Evolutionary conservation across 2,113 vertebrate species (phyloP).

Genomic region (Origma solitaria): DNA sequence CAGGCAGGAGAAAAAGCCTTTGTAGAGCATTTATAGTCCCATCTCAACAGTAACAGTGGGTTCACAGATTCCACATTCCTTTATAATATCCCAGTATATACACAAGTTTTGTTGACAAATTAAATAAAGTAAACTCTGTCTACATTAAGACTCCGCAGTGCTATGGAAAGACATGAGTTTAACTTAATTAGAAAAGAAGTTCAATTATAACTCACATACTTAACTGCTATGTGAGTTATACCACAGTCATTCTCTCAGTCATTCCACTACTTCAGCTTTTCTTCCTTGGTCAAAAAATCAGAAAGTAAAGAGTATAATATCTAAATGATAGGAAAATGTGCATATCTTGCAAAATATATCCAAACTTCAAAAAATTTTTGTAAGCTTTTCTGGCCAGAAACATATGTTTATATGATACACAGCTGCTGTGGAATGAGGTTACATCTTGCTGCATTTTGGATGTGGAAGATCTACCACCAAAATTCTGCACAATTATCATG

Average conservation of each 20-base stretch:
- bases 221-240: not conserved
- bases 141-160: conserved; percentile 33
- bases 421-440: not conserved
- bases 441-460: not conserved
- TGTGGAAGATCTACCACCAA: not conserved
- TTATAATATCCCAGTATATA: conserved; percentile 24
- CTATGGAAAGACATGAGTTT: not conserved
- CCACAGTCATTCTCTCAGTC: not conserved
- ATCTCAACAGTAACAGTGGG: not conserved
- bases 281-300: not conserved
- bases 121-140: conserved; percentile 45
- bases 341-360: not conserved
- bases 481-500: not conserved
- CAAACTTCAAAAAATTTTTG: not conserved
- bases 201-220: not conserved
- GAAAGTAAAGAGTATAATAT: not conserved
- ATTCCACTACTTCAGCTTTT: not conserved
- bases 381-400: not conserved
- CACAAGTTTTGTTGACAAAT: conserved; percentile 42
- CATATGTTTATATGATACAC: not conserved
- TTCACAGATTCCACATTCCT: conserved; percentile 16
- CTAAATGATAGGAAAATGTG: not conserved
- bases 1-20: not conserved
- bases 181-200: conserved; percentile 25
- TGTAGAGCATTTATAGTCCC: conserved; percentile 6